Conservation (phyloP, 2,888 invertebrate species). For the Pseudococcus viburni region DNA sequence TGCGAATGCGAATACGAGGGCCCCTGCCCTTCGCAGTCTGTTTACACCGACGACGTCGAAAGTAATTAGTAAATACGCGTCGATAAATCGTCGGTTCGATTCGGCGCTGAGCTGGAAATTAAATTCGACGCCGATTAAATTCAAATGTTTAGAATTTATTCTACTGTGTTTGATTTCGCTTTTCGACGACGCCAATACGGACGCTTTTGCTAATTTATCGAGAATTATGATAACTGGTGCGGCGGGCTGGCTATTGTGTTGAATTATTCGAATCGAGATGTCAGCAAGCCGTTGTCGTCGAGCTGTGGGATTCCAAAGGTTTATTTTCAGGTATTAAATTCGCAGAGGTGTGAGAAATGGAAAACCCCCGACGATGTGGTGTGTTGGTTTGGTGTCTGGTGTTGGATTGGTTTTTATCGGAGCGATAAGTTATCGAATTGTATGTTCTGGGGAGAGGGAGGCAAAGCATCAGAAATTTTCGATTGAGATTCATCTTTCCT, state of each 20-base stretch:
- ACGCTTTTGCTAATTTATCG: conserved; percentile 2
- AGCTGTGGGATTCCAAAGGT: not conserved
- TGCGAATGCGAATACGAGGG: not conserved
- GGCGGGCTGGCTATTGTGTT: not conserved
- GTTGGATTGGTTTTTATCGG: too few relatives aligned
- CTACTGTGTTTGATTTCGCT: not conserved
- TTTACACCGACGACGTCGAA: not conserved
- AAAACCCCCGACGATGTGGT: too few relatives aligned
- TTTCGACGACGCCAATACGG: not conserved
- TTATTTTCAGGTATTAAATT: not conserved
- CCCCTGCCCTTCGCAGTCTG: not conserved
- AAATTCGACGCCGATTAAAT: conserved; percentile 1
- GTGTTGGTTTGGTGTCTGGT: too few relatives aligned
- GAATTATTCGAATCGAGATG: not conserved
- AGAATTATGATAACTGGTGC: not conserved
- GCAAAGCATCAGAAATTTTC: too few relatives aligned
- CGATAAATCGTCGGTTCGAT: conserved; percentile 12
- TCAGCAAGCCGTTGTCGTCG: not conserved
- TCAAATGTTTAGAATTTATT: not conserved
- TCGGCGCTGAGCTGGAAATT: not conserved
- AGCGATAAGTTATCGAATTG: too few relatives aligned
- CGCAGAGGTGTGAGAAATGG: too few relatives aligned
- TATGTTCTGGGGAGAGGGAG: too few relatives aligned
- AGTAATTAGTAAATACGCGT: conserved; percentile 31
- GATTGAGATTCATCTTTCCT: too few relatives aligned